Conservation (phyloP, 2,797 vertebrate genomes). For the Aulostomus chinensis region DNA sequence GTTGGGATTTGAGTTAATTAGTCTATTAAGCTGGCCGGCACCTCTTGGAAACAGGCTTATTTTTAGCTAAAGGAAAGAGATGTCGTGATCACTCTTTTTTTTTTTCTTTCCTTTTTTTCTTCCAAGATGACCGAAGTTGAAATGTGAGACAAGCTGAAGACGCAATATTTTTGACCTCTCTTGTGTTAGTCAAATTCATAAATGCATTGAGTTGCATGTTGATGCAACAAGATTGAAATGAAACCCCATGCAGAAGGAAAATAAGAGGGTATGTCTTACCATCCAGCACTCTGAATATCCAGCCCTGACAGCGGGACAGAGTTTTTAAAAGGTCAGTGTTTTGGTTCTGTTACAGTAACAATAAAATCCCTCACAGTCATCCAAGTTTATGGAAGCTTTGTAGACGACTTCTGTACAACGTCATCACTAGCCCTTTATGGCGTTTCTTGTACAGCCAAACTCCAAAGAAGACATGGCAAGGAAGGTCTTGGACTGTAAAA, state of each 20-base stretch:
- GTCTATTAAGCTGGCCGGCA: conserved; percentile 54
- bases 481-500: not conserved
- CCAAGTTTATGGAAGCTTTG: conserved; percentile 1
- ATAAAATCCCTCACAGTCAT: conserved; percentile 7
- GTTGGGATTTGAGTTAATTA: conserved; percentile 68
- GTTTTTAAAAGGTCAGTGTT: conserved; percentile 28
- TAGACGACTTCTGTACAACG: too few species aligned
- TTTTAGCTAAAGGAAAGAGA: conserved; percentile 52
- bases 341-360: conserved; percentile 13
- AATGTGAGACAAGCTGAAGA: conserved; percentile 12
- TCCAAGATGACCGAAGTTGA: conserved; percentile 17
- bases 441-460: too few species aligned
- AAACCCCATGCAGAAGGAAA: conserved; percentile 5
- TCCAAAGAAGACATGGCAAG: not conserved
- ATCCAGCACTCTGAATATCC: conserved; percentile 1
- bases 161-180: too few species aligned
- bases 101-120: too few species aligned
- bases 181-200: not conserved
- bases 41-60: conserved; percentile 47
- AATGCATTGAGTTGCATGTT: not conserved
- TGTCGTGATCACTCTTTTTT: conserved; percentile 20
- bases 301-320: conserved; percentile 4
- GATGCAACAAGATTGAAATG: not conserved
- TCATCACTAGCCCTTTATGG: too few species aligned
- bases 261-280: too few species aligned